A percentile compares a stretch with the other conserved stretches of the same genome.
Conservation (phyloP, 2,113 vertebrate genomes). For the Ascaphus truei region DNA sequence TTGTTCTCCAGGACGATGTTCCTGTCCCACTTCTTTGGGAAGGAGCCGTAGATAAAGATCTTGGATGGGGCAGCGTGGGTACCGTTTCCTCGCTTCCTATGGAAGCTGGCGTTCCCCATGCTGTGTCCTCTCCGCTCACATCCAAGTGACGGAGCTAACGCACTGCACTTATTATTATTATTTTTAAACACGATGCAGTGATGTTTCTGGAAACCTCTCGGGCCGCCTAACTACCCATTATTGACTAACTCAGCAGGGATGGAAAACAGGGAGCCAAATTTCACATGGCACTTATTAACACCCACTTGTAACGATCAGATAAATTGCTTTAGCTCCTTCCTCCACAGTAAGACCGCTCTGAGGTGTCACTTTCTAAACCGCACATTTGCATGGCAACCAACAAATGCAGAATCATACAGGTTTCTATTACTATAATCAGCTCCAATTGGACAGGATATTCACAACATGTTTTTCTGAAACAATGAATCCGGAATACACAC, state of each 20-base stretch:
- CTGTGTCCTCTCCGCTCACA: conserved; percentile 38
- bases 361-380: background rate
- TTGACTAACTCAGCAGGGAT: background rate
- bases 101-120: conserved; percentile 61
- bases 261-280: background rate
- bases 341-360: background rate
- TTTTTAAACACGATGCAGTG: background rate
- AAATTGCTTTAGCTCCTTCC: conserved; percentile 47
- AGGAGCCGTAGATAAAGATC: conserved; percentile 58
- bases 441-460: too few species aligned
- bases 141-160: background rate
- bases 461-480: too few species aligned
- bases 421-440: too few species aligned
- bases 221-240: conserved; percentile 6
- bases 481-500: too few species aligned
- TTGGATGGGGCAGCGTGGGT: conserved; percentile 39
- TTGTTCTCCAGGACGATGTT: conserved; percentile 72
- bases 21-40: conserved; percentile 63
- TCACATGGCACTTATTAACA: background rate
- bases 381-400: background rate
- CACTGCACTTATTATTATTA: too few species aligned
- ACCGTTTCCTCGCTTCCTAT: conserved; percentile 45
- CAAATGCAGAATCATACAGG: too few species aligned
- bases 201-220: conserved; percentile 16
- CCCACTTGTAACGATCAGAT: conserved; percentile 32